Percentiles rank a stretch among this genome's conserved stretches.
phyloP scores from a whole-genome alignment of 2,888 invertebrate genomes.

The Caradrina clavipalpis region DNA sequence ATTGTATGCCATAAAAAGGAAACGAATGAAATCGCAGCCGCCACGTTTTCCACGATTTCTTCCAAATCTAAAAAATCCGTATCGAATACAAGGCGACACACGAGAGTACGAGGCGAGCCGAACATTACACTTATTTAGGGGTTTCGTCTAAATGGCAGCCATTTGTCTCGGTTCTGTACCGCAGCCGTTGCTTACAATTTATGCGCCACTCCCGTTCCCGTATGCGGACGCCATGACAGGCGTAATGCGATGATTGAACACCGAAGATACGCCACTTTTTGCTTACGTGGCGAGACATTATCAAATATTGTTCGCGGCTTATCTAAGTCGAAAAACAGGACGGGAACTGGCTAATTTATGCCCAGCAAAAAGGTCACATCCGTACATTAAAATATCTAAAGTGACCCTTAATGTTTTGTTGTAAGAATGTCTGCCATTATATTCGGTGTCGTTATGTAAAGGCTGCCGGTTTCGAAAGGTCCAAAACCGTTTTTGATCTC shows the following conservation, averaged over 20 bases:
- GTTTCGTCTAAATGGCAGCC: slow-evolving; percentile 54
- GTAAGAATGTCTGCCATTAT: slow-evolving; percentile 17
- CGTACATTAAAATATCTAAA: slow-evolving; percentile 29
- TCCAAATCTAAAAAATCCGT: slow-evolving; percentile 44
- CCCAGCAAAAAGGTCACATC: slow-evolving; percentile 40
- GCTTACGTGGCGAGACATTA: slow-evolving; percentile 41
- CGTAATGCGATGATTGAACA: slow-evolving; percentile 61
- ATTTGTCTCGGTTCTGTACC: slow-evolving; percentile 59
- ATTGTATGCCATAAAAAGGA: slow-evolving; percentile 18
- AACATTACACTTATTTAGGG: slow-evolving; percentile 58
- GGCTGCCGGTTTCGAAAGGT: slow-evolving; percentile 3
- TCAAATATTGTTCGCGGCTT: slow-evolving; percentile 35
- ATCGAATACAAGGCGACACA: slow-evolving; percentile 34
- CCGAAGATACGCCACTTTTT: slow-evolving; percentile 52
- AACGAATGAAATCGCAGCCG: slow-evolving; percentile 24
- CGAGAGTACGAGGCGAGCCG: slow-evolving; percentile 43
- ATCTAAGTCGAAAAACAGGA: slow-evolving; percentile 37
- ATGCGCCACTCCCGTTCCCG: slow-evolving; percentile 52
- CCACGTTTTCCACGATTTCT: slow-evolving; percentile 20
- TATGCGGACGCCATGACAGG: slow-evolving; percentile 56
- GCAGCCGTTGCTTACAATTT: slow-evolving; percentile 44
- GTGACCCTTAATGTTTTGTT: slow-evolving; percentile 34
- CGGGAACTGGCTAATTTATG: slow-evolving; percentile 43
- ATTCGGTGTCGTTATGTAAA: slow-evolving; percentile 14
- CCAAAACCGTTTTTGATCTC: slow-evolving; percentile 28